Base-by-base conservation (phyloP, 2,797 vertebrate genomes). In the Gambusia yucatana region DNA sequence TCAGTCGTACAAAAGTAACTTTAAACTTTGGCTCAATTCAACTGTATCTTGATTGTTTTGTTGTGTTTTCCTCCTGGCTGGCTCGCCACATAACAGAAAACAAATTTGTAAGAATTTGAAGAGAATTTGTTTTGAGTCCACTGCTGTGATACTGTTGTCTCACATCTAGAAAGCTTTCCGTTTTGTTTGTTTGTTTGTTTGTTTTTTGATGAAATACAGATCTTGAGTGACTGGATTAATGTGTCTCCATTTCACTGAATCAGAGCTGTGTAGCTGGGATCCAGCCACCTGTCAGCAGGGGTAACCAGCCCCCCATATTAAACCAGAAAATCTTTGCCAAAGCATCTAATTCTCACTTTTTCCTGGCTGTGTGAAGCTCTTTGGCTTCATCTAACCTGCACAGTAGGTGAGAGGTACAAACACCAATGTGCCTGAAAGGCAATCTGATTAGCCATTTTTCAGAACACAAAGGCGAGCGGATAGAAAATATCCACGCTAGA, bases 271-370 rank as follows among this genome's bases (percentile, higher is more conserved):
- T 28, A 44, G 41, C 39, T 43, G 39, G 22, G 39, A 69, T 44
- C 65, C 65, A 69, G 25, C 41, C 65, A 28, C 22, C 65, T 43
- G 41, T 69, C 65, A 69, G 65, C 65, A 69, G 11, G 67, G 25
- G 41, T n/a, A 44, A 43, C 41, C 8, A n/a, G 39, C 25, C 67
- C 67, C 22, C 22, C 11, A 44, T 44, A 28, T 44, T 70, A 44
- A 70, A 70, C 22, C 43, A 17, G 43, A 2, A 46, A 46, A 13
- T 44, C 1, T 46, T 70, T 30, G 67, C 67, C 67, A 70, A 28
- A 46, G 43, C 67, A 46, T 46, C 41, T 70, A 46, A 70, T 44
- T 70, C 41, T 28, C 67, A 28, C 25, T 28, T 70, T 28, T 28
- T 46, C n/a, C 11, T 70, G 22, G 22, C 67, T 52, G 22, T 70